These are phyloP conservation scores for Leucoraja erinaceus DNA, from an alignment of 2,113 vertebrate genomes.

Conservation along the genomic window DNA sequence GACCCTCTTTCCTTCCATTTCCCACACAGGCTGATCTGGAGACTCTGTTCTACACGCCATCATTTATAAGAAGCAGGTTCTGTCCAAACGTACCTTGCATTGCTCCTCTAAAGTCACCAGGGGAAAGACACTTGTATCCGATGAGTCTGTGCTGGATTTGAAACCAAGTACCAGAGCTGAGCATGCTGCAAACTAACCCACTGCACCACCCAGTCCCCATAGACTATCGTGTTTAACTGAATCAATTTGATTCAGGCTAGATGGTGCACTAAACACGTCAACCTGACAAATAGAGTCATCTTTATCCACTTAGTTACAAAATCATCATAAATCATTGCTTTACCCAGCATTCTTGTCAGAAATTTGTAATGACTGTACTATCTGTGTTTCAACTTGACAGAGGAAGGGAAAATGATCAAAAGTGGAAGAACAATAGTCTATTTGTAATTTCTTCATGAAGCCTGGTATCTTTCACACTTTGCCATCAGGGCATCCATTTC, in stretches of 20 bases:
- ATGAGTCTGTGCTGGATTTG: background rate
- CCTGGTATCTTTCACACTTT: background rate
- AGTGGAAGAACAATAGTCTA: constrained; percentile 10
- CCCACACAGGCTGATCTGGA: background rate
- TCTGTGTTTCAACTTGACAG: background rate
- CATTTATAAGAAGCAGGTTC: background rate
- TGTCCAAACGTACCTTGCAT: background rate
- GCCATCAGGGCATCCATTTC: constrained; percentile 26
- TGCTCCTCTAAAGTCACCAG: background rate
- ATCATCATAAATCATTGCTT: constrained; percentile 22
- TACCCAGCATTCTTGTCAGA: constrained; percentile 27
- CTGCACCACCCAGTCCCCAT: background rate
- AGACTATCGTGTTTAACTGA: background rate
- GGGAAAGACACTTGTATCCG: background rate
- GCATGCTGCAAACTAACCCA: background rate
- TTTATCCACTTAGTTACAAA: constrained; percentile 28
- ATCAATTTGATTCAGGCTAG: constrained; percentile 27
- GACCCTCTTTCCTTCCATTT: background rate
- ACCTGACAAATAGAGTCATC: constrained; percentile 22
- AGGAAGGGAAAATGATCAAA: background rate
- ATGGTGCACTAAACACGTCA: constrained; percentile 1
- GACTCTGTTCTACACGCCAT: background rate
- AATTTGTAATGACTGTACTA: background rate
- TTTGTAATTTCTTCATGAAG: background rate
- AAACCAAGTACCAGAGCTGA: constrained; percentile 20